Evolutionary conservation across 2,888 invertebrate genomes (phyloP).

Genomic region (Oxytorus armatus): DNA sequence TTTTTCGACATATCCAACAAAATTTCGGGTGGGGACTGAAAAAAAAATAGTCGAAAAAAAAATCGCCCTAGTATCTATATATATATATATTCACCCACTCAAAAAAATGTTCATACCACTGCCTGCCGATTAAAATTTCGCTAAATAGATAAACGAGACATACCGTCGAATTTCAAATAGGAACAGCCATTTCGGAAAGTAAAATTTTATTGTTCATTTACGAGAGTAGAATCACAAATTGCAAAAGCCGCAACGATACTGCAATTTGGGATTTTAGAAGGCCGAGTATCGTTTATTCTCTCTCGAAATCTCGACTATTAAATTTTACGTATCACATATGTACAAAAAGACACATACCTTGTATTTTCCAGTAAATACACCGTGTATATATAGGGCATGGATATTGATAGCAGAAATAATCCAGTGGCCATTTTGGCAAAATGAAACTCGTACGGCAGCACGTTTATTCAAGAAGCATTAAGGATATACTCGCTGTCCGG

Average conservation of each 20-base stretch:
- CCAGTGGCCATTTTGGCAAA: constrained; percentile 5
- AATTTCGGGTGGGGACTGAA: too few species aligned
- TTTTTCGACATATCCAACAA: too few species aligned
- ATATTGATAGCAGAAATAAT: constrained; percentile 38
- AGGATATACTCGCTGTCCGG: too few species aligned
- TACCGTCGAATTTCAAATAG: background rate
- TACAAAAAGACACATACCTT: too few species aligned
- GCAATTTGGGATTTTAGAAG: constrained; percentile 18
- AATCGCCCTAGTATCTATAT: too few species aligned
- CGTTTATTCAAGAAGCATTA: too few species aligned
- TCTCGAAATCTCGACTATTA: constrained; percentile 22
- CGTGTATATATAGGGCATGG: constrained; percentile 20
- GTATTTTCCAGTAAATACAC: background rate
- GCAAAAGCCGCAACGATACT: constrained; percentile 39
- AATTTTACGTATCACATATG: too few species aligned
- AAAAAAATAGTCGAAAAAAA: too few species aligned
- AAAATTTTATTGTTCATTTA: constrained; percentile 1
- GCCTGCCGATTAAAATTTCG: constrained; percentile 55
- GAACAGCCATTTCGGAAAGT: constrained; percentile 2
- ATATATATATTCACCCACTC: too few species aligned
- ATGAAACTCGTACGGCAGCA: constrained; percentile 3
- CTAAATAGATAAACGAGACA: background rate
- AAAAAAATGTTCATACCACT: too few species aligned
- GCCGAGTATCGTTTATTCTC: constrained; percentile 1
- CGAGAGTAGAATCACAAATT: constrained; percentile 26